Conservation (phyloP, 2,113 vertebrate species). For the Sturnus vulgaris region DNA sequence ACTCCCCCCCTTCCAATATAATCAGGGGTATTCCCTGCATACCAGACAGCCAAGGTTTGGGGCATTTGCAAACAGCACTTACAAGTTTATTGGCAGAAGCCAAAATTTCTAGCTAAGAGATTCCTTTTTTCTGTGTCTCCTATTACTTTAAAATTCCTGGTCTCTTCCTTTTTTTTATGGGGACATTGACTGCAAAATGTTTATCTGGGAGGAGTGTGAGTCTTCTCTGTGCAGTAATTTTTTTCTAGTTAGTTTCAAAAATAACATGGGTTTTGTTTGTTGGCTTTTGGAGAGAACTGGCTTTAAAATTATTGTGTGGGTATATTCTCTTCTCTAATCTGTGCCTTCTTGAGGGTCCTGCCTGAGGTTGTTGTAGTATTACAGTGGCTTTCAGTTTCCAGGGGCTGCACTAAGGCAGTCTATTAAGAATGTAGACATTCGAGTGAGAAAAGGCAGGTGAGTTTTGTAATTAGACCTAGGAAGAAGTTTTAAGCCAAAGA, state of each 20-base stretch:
- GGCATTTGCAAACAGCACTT: neutral
- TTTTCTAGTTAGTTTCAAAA: neutral
- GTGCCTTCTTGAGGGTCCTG: neutral
- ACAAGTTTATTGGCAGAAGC: neutral
- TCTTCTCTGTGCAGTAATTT: neutral
- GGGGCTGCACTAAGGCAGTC: neutral
- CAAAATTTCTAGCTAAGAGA: neutral
- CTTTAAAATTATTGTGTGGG: neutral
- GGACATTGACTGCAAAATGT: neutral
- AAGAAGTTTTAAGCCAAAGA: neutral
- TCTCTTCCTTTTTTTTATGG: neutral
- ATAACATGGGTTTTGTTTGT: neutral
- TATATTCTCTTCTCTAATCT: neutral
- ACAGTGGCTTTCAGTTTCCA: neutral
- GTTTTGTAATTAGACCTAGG: neutral
- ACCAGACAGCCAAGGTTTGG: neutral
- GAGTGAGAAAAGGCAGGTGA: neutral
- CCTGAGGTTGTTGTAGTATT: neutral
- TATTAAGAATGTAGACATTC: neutral
- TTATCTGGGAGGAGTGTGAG: neutral
- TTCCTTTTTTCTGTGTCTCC: neutral
- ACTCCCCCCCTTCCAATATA: accelerated
- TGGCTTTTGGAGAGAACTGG: neutral
- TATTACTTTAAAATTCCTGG: neutral
- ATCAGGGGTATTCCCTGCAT: neutral